A percentile compares a stretch with the other conserved stretches of the same genome.
These are phyloP conservation scores for Camptogramma bilineatum DNA, from an alignment of 2,888 invertebrate species.

Conservation along the genomic window DNA sequence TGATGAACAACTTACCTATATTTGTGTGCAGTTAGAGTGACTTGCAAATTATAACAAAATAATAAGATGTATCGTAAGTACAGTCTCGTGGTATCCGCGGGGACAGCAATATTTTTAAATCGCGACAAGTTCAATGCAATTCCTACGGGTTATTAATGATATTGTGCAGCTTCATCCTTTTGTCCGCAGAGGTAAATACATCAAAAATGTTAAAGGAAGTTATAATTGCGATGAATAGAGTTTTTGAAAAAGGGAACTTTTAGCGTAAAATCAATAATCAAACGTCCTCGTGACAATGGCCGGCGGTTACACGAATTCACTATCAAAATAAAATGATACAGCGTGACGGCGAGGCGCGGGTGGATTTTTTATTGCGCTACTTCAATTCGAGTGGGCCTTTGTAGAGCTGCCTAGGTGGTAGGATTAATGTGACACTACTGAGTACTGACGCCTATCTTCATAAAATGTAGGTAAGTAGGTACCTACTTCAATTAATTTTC, in stretches of 20 bases:
- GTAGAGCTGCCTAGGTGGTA: not conserved
- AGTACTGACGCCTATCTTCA: constrained; percentile 30
- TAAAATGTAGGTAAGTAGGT: too few relatives aligned
- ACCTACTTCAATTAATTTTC: too few relatives aligned
- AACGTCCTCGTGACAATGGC: constrained; percentile 73
- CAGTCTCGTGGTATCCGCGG: constrained; percentile 42
- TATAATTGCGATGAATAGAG: constrained; percentile 78
- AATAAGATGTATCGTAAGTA: not conserved
- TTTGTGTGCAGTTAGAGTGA: not conserved
- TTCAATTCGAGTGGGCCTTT: constrained; percentile 63
- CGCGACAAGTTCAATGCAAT: constrained; percentile 73
- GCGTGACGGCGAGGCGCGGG: constrained; percentile 75
- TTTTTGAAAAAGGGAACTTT: constrained; percentile 77
- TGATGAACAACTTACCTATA: not conserved
- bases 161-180: constrained; percentile 69
- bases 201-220: constrained; percentile 75
- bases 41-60: not conserved
- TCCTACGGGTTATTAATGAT: constrained; percentile 78
- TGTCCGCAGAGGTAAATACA: constrained; percentile 68
- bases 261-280: constrained; percentile 85
- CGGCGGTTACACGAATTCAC: constrained; percentile 78
- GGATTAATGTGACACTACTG: constrained; percentile 61
- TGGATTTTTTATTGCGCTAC: constrained; percentile 75
- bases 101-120: constrained; percentile 49
- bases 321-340: constrained; percentile 79